Evolutionary conservation across 1,140 invertebrate species (phyloP), one percentile per base, ranked within the genome.

Genomic region (Drosophila sp.): DNA sequence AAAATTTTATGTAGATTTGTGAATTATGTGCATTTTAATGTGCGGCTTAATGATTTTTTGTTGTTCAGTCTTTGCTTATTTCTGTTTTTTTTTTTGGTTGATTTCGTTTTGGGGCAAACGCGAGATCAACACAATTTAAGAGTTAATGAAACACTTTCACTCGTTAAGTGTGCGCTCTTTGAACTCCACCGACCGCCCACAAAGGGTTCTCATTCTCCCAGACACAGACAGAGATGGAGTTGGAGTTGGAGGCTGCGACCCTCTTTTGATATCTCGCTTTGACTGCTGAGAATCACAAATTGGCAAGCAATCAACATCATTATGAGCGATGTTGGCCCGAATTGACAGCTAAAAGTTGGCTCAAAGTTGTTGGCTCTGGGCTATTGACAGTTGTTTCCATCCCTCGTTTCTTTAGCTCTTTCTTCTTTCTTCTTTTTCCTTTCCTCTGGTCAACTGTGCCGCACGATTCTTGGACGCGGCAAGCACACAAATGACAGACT

Each of bases 121-220:
- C 27, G 75, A 82, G 75, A 76, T 67, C 65, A 72, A 67, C 46
- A 80, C 27, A 51, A 34, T 72, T 82, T 70, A 65, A 72, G 53
- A 80, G 69, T 77, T 81, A 81, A 81, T 65, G 73, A 67, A 83
- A 83, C 80, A 83, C 80, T 83, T 83, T 83, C 80, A 76, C 80
- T 83, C 80, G 80, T 83, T 83, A 83, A 83, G 62, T 14, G 11
- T 11, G 27, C 8, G 36, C 14, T 16, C 46, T 64, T 71, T 72
- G 56, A 51, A 43, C 32, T 18, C 27, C 40, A 21, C 54, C 46
- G 48, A 18, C 36, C 75, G 32, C 75, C 73, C 50, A 76, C 73
- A 34, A 50, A 61, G 21, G 36, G 41, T 66, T 75, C 59, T 54
- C 43, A 48, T 65, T 78, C 57, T 56, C 36, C 21, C 43, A 14